These are phyloP conservation scores for Elephas maximus DNA, from an alignment of 2,113 vertebrate species.

Conservation along the genomic window DNA sequence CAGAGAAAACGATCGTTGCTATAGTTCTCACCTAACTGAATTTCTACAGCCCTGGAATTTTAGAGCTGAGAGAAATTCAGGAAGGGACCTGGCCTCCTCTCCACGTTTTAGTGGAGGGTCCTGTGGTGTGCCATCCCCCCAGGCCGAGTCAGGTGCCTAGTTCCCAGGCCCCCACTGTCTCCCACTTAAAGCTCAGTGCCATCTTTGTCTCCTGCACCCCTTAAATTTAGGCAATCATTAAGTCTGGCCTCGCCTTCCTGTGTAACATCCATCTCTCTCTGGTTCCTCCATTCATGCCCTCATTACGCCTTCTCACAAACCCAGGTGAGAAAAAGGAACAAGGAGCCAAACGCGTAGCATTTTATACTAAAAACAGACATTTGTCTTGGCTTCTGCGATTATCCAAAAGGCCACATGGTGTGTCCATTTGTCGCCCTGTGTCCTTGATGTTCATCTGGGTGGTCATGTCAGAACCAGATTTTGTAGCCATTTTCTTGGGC, in stretches of 20 bases:
- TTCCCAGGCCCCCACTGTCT: no score
- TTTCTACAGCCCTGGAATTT: not conserved
- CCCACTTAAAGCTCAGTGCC: not conserved
- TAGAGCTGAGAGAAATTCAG: not conserved
- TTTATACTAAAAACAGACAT: not conserved
- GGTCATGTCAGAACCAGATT: not conserved
- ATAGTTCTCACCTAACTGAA: not conserved
- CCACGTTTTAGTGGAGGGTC: not conserved
- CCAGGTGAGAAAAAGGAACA: not conserved
- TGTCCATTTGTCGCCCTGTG: not conserved
- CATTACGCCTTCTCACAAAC: rapidly evolving
- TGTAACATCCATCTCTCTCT: rapidly evolving
- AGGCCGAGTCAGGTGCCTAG: no score
- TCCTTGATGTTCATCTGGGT: rapidly evolving
- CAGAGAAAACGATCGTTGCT: not conserved
- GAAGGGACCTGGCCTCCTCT: not conserved
- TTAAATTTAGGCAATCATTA: rapidly evolving
- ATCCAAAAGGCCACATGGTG: not conserved
- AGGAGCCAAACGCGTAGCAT: not conserved
- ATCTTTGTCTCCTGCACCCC: not conserved
- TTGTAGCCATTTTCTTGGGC: not conserved
- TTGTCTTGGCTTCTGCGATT: not conserved
- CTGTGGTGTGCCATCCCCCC: not conserved
- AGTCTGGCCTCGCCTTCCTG: not conserved
- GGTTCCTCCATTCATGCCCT: not conserved